Percentiles rank a stretch among this genome's conserved stretches.
These are phyloP conservation scores for Pristionchus mayeri DNA, from an alignment of 2,888 invertebrate genomes.

Conservation along the genomic window DNA sequence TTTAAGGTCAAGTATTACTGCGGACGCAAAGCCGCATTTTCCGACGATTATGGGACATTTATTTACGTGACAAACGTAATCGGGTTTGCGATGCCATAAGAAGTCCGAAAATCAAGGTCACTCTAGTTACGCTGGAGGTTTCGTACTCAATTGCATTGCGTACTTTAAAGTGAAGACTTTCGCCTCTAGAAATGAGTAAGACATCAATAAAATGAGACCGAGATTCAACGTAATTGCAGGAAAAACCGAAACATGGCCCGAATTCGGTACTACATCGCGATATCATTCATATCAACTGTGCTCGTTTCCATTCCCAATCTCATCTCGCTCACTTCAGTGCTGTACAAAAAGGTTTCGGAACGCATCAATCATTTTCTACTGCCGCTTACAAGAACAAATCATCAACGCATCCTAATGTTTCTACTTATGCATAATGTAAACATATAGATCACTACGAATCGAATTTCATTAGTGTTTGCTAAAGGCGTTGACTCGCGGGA, in stretches of 20 bases:
- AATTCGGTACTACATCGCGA: slow-evolving; percentile 54
- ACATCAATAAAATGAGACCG: background rate
- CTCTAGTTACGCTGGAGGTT: slow-evolving; percentile 48
- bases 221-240: background rate
- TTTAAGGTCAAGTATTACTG: slow-evolving; percentile 49
- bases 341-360: slow-evolving; percentile 48
- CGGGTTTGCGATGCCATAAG: slow-evolving; percentile 37
- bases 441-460: too few relatives aligned
- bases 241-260: slow-evolving; percentile 44
- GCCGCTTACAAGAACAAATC: too few relatives aligned
- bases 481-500: too few relatives aligned
- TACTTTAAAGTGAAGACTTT: slow-evolving; percentile 53
- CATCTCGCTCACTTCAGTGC: slow-evolving; percentile 52
- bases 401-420: too few relatives aligned
- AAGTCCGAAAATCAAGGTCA: background rate
- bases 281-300: slow-evolving; percentile 51
- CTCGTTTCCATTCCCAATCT: slow-evolving; percentile 54
- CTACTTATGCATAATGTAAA: background rate
- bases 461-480: too few relatives aligned
- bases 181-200: slow-evolving; percentile 51
- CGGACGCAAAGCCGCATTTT: slow-evolving; percentile 54
- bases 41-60: slow-evolving; percentile 52
- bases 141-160: slow-evolving; percentile 51
- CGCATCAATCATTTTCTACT: too few relatives aligned
- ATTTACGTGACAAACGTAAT: slow-evolving; percentile 53